These are phyloP conservation scores for Laticauda laticaudata DNA, from an alignment of 2,113 vertebrate genomes.

Conservation along the genomic window DNA sequence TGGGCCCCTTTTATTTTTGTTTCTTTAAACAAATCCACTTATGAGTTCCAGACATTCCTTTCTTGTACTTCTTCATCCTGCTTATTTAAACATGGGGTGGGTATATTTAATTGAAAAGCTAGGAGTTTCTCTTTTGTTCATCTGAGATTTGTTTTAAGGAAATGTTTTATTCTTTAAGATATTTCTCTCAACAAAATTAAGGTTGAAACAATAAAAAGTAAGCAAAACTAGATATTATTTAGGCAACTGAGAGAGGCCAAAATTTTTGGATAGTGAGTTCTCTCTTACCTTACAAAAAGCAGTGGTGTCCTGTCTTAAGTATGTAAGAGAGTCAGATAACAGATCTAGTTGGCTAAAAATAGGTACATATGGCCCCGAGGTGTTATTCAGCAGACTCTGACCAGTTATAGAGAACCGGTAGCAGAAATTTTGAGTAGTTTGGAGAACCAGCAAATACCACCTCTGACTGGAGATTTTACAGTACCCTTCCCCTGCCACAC, in stretches of 20 bases:
- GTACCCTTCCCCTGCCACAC: too few relatives aligned
- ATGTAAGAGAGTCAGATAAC: too few relatives aligned
- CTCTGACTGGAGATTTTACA: too few relatives aligned
- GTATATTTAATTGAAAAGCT: neutral
- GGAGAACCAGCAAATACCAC: too few relatives aligned
- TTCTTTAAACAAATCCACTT: slow-evolving; percentile 61
- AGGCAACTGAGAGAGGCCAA: neutral
- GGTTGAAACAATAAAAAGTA: neutral
- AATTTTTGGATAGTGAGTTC: neutral
- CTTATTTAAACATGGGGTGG: slow-evolving; percentile 3
- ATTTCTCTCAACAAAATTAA: slow-evolving; percentile 8
- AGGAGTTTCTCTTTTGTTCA: neutral
- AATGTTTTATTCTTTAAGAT: neutral
- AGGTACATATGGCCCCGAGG: too few relatives aligned
- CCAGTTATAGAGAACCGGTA: too few relatives aligned
- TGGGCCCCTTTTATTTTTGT: slow-evolving; percentile 66
- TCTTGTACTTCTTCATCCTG: neutral
- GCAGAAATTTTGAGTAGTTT: too few relatives aligned
- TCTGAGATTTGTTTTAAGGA: neutral
- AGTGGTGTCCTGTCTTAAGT: neutral
- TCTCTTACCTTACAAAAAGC: neutral
- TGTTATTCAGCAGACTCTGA: too few relatives aligned
- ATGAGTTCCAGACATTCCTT: slow-evolving; percentile 30
- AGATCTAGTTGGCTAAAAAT: too few relatives aligned
- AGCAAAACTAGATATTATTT: neutral